Evolutionary conservation across 2,797 vertebrate genomes (phyloP).

Genomic region (Lophura swinhoii): DNA sequence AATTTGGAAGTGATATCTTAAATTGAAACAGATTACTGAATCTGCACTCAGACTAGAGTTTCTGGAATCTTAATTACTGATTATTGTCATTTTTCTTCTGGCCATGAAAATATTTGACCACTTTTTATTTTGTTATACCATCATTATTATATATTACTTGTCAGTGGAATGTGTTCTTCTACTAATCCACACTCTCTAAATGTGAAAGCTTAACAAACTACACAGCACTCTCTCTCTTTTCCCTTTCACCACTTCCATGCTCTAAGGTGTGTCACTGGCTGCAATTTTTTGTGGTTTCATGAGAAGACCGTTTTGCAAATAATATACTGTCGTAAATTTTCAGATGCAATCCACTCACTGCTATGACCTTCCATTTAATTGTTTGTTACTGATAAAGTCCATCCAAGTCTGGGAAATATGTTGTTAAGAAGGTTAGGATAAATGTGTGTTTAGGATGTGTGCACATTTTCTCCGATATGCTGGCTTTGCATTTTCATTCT

Average conservation of each 20-base stretch:
- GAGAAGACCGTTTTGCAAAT: not conserved
- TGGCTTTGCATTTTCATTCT: slow-evolving; percentile 32
- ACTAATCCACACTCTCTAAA: not conserved
- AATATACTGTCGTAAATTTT: not conserved
- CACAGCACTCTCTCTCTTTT: not conserved
- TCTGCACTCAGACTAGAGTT: not conserved
- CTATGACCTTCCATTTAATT: not conserved
- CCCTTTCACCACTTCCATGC: not conserved
- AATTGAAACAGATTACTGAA: not conserved
- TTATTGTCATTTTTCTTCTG: not conserved
- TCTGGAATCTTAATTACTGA: not conserved
- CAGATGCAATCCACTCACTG: not conserved
- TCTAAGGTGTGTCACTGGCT: not conserved
- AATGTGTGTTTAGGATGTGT: not conserved
- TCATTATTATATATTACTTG: not conserved
- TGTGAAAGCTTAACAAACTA: not conserved
- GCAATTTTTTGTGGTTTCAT: not conserved
- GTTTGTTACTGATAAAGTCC: not conserved
- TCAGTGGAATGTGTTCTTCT: not conserved
- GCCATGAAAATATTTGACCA: not conserved
- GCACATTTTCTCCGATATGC: slow-evolving; percentile 23
- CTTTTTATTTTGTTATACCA: not conserved
- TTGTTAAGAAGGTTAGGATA: slow-evolving; percentile 16
- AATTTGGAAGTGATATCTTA: not conserved
- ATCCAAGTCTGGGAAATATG: not conserved